Percentiles rank a stretch among this genome's conserved stretches.
These are phyloP conservation scores for Mayetiola destructor DNA, from an alignment of 2,888 invertebrate genomes.

Conservation along the genomic window DNA sequence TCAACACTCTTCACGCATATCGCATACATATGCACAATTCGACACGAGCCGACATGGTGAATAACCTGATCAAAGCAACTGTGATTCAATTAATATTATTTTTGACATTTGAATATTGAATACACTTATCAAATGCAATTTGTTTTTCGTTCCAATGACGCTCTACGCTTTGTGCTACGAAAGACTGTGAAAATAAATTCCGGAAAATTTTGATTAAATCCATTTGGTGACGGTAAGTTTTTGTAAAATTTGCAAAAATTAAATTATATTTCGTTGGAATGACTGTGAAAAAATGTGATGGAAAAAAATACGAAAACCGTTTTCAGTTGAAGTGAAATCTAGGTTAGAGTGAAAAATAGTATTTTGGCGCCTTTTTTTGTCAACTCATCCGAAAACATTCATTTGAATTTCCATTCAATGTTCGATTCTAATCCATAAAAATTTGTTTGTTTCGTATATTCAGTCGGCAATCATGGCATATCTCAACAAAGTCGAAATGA, in stretches of 20 bases:
- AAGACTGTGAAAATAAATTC: neutral
- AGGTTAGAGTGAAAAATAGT: neutral
- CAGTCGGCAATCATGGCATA: neutral
- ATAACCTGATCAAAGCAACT: conserved; percentile 2
- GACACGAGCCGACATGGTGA: neutral
- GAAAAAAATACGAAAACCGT: neutral
- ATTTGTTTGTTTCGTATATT: no score
- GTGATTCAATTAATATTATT: neutral
- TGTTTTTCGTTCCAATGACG: conserved; percentile 8
- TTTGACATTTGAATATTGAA: neutral
- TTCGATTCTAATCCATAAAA: no score
- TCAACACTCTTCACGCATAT: no score
- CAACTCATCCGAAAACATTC: neutral
- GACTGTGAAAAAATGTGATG: neutral
- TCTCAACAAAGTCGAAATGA: conserved; percentile 17
- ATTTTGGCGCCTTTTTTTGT: conserved; percentile 9
- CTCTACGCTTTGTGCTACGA: neutral
- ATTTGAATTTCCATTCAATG: no score
- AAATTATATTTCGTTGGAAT: neutral
- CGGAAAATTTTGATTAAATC: no score
- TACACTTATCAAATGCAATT: neutral
- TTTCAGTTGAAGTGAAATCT: neutral
- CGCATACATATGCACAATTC: no score
- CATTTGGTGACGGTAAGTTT: neutral
- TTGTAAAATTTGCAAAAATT: neutral